Conservation (phyloP, 2,888 invertebrate genomes). For the Eupeodes luniger region DNA sequence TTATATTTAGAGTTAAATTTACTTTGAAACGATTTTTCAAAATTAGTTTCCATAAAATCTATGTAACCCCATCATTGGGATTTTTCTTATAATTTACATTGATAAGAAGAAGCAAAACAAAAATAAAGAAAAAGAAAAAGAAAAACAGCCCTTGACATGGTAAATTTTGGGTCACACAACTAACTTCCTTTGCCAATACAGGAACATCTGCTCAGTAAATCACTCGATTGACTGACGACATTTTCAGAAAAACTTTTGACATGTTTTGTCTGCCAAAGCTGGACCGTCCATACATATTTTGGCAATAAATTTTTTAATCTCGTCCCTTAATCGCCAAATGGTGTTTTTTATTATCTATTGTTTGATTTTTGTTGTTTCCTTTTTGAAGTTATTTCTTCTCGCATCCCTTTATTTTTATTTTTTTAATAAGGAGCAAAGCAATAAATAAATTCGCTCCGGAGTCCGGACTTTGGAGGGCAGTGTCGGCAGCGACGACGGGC, state of each 20-base stretch:
- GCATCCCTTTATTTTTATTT: slow-evolving; percentile 51
- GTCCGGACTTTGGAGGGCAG: neutral
- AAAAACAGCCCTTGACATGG: slow-evolving; percentile 40
- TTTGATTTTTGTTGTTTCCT: slow-evolving; percentile 75
- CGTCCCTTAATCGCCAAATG: slow-evolving; percentile 84
- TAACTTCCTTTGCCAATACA: slow-evolving; percentile 36
- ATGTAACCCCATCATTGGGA: neutral
- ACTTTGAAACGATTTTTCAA: neutral
- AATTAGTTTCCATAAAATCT: neutral
- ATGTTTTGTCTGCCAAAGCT: slow-evolving; percentile 72
- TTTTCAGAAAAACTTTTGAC: slow-evolving; percentile 69
- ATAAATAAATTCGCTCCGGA: slow-evolving; percentile 73
- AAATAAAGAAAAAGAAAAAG: neutral
- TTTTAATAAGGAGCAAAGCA: slow-evolving; percentile 54
- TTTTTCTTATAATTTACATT: neutral
- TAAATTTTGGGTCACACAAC: slow-evolving; percentile 35
- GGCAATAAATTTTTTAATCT: slow-evolving; percentile 85
- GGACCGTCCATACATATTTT: slow-evolving; percentile 84
- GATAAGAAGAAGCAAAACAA: neutral
- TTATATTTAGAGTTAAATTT: neutral
- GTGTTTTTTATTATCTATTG: slow-evolving; percentile 82
- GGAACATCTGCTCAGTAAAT: slow-evolving; percentile 77
- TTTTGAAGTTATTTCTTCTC: slow-evolving; percentile 50
- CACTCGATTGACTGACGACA: slow-evolving; percentile 74
- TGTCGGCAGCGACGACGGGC: too few species aligned